phyloP scores from a whole-genome alignment of 2,797 vertebrate species.

The Melopsittacus undulatus region DNA sequence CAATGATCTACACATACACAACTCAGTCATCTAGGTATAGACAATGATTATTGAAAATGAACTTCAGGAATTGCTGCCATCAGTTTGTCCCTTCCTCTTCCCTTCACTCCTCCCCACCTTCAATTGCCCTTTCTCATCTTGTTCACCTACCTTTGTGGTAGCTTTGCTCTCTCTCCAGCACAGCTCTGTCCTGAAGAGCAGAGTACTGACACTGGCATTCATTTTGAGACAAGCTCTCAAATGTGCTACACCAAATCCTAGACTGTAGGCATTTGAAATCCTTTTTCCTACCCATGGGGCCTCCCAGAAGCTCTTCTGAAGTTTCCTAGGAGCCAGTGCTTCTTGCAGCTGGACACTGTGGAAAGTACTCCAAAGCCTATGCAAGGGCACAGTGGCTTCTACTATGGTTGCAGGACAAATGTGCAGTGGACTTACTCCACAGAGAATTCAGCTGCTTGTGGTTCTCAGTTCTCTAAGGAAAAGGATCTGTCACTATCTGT shows the following conservation, averaged over 20 bases:
- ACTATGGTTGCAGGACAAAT: not conserved
- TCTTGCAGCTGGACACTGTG: not conserved
- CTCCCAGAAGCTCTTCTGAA: not conserved
- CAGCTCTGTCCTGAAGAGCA: not conserved
- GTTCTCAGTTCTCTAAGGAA: not conserved
- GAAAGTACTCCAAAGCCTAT: not conserved
- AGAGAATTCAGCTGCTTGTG: not conserved
- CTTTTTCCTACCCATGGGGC: not conserved
- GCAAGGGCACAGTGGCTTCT: not conserved
- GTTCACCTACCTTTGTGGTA: not conserved
- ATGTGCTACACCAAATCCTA: not conserved
- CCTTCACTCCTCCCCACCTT: not conserved
- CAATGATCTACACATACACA: not conserved
- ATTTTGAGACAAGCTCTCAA: not conserved
- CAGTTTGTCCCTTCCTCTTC: not conserved
- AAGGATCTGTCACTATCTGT: not conserved
- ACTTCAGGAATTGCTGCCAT: not conserved
- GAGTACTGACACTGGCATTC: not conserved
- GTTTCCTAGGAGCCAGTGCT: not conserved
- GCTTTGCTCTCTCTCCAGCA: not conserved
- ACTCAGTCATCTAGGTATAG: not conserved
- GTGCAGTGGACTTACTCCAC: not conserved
- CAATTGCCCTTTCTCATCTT: not conserved
- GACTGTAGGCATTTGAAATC: not conserved
- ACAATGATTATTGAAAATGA: not conserved